A percentile compares a stretch with the other conserved stretches of the same genome.
These are phyloP conservation scores for Scleropages formosus DNA, from an alignment of 2,797 vertebrate genomes.

Conservation along the genomic window DNA sequence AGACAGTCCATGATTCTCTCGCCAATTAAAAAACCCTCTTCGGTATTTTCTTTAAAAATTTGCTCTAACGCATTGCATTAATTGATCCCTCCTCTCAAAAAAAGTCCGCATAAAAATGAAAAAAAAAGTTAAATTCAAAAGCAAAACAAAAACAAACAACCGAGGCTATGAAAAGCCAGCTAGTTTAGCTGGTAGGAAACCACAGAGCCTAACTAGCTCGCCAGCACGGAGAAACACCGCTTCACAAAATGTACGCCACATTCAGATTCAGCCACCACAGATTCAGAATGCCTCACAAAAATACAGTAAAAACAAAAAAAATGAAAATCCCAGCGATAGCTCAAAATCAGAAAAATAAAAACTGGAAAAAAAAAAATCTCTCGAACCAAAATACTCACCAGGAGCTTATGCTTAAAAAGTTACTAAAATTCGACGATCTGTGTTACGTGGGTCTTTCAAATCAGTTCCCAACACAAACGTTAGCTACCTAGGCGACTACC, in stretches of 20 bases:
- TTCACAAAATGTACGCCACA: slow-evolving; percentile 34
- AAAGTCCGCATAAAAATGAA: slow-evolving; percentile 17
- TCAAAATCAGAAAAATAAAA: slow-evolving; percentile 55
- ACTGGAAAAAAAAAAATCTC: slow-evolving; percentile 36
- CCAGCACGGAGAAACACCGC: slow-evolving; percentile 20
- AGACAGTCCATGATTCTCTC: no score
- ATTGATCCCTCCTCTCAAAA: slow-evolving; percentile 23
- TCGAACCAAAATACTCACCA: slow-evolving; percentile 76
- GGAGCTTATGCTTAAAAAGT: slow-evolving; percentile 70
- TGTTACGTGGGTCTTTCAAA: neutral
- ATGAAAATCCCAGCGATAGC: slow-evolving; percentile 62
- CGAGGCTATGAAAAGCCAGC: neutral
- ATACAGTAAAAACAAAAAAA: slow-evolving; percentile 44
- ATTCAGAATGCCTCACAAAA: slow-evolving; percentile 29
- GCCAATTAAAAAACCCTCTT: slow-evolving; percentile 24
- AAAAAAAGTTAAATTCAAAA: slow-evolving; percentile 32
- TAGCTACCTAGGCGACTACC: neutral
- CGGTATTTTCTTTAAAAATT: slow-evolving; percentile 31
- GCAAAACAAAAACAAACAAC: neutral
- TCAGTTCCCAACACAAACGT: neutral
- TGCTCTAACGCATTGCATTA: slow-evolving; percentile 22
- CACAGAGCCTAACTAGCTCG: slow-evolving; percentile 24
- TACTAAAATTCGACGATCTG: slow-evolving; percentile 21
- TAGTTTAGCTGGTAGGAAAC: neutral
- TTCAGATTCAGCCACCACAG: slow-evolving; percentile 25